A percentile compares a stretch with the other conserved stretches of the same genome.
Conservation (phyloP, 2,113 vertebrate genomes). For the Dermatemys mawii region DNA sequence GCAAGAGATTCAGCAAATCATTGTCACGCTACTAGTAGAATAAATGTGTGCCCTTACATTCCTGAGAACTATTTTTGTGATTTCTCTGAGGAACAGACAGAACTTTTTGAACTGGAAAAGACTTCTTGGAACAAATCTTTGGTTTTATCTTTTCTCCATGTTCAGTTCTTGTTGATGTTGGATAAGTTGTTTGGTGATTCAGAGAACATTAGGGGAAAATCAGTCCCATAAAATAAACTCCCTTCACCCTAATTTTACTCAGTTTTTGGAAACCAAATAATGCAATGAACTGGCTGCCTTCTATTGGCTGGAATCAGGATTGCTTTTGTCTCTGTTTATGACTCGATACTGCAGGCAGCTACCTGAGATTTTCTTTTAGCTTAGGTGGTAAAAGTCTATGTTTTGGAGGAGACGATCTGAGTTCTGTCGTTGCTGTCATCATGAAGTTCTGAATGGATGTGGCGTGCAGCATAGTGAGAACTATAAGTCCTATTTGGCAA, state of each 20-base stretch:
- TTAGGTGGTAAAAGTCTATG: background rate
- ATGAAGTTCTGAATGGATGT: background rate
- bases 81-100: constrained; percentile 64
- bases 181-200: constrained; percentile 54
- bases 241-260: background rate
- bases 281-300: background rate
- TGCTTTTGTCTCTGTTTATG: background rate
- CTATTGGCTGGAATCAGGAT: background rate
- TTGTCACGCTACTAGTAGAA: constrained; percentile 23
- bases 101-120: constrained; percentile 70
- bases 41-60: constrained; percentile 49
- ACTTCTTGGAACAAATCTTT: constrained; percentile 57
- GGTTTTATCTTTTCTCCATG: constrained; percentile 65
- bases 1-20: constrained; percentile 64
- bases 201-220: constrained; percentile 17
- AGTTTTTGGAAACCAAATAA: background rate
- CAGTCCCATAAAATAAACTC: constrained; percentile 14
- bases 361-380: background rate
- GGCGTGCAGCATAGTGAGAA: background rate
- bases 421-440: background rate
- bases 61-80: constrained; percentile 55
- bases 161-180: constrained; percentile 55
- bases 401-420: background rate
- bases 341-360: background rate
- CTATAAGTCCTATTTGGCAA: background rate